A percentile compares a stretch with the other conserved stretches of the same genome.
phyloP scores from a whole-genome alignment of 2,797 vertebrate species.

The Pseudochirops corinnae region DNA sequence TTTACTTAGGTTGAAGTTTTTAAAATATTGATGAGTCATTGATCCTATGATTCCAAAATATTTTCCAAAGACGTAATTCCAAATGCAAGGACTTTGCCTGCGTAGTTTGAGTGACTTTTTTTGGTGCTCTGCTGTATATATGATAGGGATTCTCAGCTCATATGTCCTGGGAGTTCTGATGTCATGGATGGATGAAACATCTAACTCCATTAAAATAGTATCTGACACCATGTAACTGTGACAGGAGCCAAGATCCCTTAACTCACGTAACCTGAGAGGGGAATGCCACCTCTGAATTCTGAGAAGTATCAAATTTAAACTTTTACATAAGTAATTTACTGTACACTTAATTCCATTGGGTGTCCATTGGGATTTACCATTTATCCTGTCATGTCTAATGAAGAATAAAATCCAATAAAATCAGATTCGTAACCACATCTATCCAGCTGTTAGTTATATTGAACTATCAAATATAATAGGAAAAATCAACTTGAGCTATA shows the following conservation, averaged over 20 bases:
- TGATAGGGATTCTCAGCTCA: conserved; percentile 64
- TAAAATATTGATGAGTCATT: conserved; percentile 46
- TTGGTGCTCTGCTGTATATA: conserved; percentile 48
- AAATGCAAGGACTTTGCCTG: conserved; percentile 39
- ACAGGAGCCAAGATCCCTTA: conserved; percentile 62
- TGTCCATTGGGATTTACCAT: conserved; percentile 11
- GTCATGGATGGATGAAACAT: conserved; percentile 71
- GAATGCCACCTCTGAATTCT: conserved; percentile 22
- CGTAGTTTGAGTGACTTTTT: conserved; percentile 54
- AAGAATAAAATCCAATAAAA: conserved; percentile 32
- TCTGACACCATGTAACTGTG: conserved; percentile 45
- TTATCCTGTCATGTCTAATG: not conserved
- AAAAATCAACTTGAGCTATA: not conserved
- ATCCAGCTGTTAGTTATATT: conserved; percentile 8
- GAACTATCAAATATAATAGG: conserved; percentile 22
- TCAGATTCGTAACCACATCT: not conserved
- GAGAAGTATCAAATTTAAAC: conserved; percentile 38
- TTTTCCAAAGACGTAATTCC: conserved; percentile 59
- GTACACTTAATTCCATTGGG: not conserved
- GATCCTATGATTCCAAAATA: conserved; percentile 14
- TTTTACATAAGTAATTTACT: conserved; percentile 43
- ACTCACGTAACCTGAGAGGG: conserved; percentile 46
- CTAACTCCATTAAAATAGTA: conserved; percentile 58
- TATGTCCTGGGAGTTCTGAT: conserved; percentile 73
- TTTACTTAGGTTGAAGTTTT: conserved; percentile 47